Evolutionary conservation across 2,888 invertebrate species (phyloP), one percentile per base, ranked within the genome.

Genomic region (Netelia fuscicornis): DNA sequence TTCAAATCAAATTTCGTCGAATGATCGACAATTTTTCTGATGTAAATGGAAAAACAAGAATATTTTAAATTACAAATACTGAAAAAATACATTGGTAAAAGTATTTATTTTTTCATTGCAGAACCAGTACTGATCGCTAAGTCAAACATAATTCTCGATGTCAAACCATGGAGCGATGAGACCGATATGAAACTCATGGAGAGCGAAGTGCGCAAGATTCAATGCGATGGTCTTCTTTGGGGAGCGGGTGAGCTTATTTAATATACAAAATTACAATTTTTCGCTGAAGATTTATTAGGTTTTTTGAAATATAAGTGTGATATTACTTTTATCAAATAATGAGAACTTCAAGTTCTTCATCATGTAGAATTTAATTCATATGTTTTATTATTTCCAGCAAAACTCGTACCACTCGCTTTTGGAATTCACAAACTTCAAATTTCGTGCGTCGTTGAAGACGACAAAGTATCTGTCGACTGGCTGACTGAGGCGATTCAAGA

Each of bases 91-190:
- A 37, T 37, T 6, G 6, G 0, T 6, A 6, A 37, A 1, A 23
- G 37, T 5, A 9, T 71, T 78, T 37, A 62, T 78, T 52, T 62
- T 75, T 78, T 72, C 17, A 44, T 44, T n/a, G 20, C 92, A 97
- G 97, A 99, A 94, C 97, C 98, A 37, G 96, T 94, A 5, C 94
- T 98, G 58, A 97, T 99, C 93, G 99, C 99, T 80, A 99, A 99
- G 94, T 99, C 98, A 3, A 98, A 97, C 92, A 97, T 99, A 71
- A 97, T 99, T 88, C 95, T 99, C 88, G 99, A 99, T 94, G 97
- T 99, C 0, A 99, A 99, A 93, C 98, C 98, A 20, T 96, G 96
- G 96, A 97, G 97, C 93, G 98, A 98, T 94, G 98, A 98, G 94
- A 99, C 99, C 54, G 97, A 99, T 91, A 97, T 99, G 97, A 96